phyloP scores from a whole-genome alignment of 2,113 vertebrate species.

The Hemiscyllium ocellatum region DNA sequence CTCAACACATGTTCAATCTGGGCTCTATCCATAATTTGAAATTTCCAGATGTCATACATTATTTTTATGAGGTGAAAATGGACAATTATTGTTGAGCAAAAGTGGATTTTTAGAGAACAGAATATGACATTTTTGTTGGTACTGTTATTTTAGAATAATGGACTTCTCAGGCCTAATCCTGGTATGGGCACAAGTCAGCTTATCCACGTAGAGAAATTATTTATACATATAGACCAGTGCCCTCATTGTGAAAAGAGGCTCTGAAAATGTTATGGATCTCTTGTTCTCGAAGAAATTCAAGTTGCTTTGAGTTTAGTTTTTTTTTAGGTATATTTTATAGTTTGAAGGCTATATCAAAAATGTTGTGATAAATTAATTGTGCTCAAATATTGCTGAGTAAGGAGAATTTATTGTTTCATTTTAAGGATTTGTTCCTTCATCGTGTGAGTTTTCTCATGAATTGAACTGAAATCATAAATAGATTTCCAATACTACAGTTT shows the following conservation, averaged over 20 bases:
- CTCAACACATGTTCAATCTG: slow-evolving; percentile 63
- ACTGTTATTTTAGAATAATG: slow-evolving; percentile 70
- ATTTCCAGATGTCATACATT: slow-evolving; percentile 67
- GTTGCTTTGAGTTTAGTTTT: slow-evolving; percentile 38
- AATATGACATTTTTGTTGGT: slow-evolving; percentile 47
- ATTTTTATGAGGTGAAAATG: slow-evolving; percentile 71
- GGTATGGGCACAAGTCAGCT: slow-evolving; percentile 46
- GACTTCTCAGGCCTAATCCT: slow-evolving; percentile 56
- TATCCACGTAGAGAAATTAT: slow-evolving; percentile 51
- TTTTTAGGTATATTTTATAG: slow-evolving; percentile 41
- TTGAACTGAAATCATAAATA: neutral
- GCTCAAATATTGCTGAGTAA: neutral
- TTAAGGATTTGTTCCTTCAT: slow-evolving; percentile 33
- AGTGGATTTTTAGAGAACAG: slow-evolving; percentile 62
- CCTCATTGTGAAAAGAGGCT: neutral
- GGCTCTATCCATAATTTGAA: slow-evolving; percentile 65
- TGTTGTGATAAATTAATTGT: neutral
- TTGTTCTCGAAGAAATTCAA: neutral
- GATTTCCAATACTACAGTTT: neutral
- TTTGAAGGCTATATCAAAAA: slow-evolving; percentile 36
- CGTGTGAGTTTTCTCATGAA: neutral
- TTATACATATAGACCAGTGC: slow-evolving; percentile 45
- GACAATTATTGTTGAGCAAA: slow-evolving; percentile 71
- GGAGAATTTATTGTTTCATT: slow-evolving; percentile 11
- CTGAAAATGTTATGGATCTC: neutral